A percentile compares a stretch with the other conserved stretches of the same genome.
Conservation (phyloP, 2,113 vertebrate species). For the Pholis gunnellus region DNA sequence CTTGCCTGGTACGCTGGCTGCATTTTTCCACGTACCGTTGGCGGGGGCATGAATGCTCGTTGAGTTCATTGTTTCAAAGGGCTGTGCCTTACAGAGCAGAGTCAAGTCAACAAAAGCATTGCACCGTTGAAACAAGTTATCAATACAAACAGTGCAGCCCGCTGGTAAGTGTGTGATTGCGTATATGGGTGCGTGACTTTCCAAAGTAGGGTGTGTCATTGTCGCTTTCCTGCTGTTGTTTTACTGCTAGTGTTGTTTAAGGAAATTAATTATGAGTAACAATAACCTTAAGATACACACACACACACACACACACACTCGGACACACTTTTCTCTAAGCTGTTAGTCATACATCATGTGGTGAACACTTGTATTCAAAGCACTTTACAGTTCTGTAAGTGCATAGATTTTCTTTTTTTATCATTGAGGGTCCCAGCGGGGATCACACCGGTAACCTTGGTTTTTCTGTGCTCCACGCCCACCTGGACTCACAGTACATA, state of each 20-base stretch:
- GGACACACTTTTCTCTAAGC: conserved; percentile 13
- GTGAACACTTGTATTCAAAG: conserved; percentile 20
- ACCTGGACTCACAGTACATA: neutral
- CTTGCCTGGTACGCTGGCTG: neutral
- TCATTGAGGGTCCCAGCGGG: neutral
- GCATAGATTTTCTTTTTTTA: neutral
- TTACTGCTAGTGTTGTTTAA: conserved; percentile 69
- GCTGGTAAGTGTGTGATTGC: conserved; percentile 31
- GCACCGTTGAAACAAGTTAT: conserved; percentile 65
- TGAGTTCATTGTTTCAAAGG: conserved; percentile 37
- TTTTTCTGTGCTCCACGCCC: neutral
- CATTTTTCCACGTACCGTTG: neutral
- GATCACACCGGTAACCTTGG: neutral
- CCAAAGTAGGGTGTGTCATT: conserved; percentile 65
- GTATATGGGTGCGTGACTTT: conserved; percentile 59
- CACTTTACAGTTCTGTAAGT: neutral
- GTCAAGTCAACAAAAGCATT: conserved; percentile 26
- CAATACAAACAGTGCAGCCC: conserved; percentile 62
- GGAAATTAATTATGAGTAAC: conserved; percentile 67
- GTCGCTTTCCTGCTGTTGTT: conserved; percentile 82
- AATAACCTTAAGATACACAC: conserved; percentile 59
- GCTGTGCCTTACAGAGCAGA: neutral
- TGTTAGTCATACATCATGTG: conserved; percentile 15
- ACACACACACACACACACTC: conserved; percentile 30
- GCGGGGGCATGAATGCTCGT: neutral